Evolutionary conservation across 2,113 vertebrate genomes (phyloP).

Genomic region (Sylvietta virens): DNA sequence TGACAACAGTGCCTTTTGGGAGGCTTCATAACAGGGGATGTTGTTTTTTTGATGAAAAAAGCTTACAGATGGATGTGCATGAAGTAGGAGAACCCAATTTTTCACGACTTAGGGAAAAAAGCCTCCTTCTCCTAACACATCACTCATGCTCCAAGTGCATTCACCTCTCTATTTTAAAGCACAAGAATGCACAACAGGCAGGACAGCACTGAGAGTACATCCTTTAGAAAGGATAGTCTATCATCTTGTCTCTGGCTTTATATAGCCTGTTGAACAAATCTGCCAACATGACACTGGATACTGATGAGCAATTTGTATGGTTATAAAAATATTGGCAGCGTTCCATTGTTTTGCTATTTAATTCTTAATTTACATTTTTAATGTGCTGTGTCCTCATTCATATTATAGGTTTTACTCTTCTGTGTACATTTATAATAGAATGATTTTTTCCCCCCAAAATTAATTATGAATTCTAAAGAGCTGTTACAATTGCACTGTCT

Average conservation of each 20-base stretch:
- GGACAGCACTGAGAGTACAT: background rate
- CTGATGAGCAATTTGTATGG: conserved; percentile 64
- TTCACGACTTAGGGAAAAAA: background rate
- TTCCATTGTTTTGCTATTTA: conserved; percentile 73
- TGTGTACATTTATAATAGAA: conserved; percentile 57
- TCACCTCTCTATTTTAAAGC: conserved; percentile 6
- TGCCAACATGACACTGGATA: conserved; percentile 51
- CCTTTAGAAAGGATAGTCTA: conserved; percentile 12
- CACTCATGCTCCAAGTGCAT: background rate
- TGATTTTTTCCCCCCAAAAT: background rate
- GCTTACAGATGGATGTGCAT: background rate
- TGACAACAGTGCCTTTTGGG: background rate
- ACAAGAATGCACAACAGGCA: background rate
- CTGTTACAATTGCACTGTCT: conserved; percentile 14
- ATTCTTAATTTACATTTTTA: conserved; percentile 76
- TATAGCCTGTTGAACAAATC: conserved; percentile 40
- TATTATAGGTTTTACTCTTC: conserved; percentile 56
- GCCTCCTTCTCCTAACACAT: background rate
- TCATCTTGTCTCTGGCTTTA: conserved; percentile 43
- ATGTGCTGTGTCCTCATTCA: conserved; percentile 66
- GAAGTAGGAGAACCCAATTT: background rate
- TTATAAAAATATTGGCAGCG: conserved; percentile 55
- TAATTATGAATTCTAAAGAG: conserved; percentile 52
- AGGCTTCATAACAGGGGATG: background rate
- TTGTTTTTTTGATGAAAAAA: background rate